Evolutionary conservation across 2,888 invertebrate species (phyloP), one percentile per base, ranked within the genome.

Genomic region (Pyralis farinalis): DNA sequence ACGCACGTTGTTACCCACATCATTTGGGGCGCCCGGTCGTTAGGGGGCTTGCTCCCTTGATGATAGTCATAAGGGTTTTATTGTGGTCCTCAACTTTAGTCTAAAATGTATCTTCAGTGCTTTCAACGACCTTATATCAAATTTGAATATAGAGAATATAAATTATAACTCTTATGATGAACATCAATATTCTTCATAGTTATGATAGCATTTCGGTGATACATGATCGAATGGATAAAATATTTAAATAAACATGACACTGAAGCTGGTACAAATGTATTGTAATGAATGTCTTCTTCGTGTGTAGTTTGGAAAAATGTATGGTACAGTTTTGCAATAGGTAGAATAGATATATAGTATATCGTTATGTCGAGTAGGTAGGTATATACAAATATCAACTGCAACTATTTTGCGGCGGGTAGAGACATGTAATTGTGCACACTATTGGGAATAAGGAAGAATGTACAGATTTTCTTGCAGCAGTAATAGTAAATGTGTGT

Each of bases 51-150:
- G 56, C 63, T 55, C 59, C 57, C 64, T 70, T 71, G 66, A 80
- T 76, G 70, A 65, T 59, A 44, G 63, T 61, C 59, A 63, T 76
- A 75, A 74, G 64, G 61, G 48, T 71, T 72, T 77, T 77, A 73
- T 69, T 71, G 63, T 63, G 53, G 51, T 62, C 62, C 67, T 66
- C 58, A 64, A 64, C 61, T 59, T 59, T 33, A 41, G 38, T 54
- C 47, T 54, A 54, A 61, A 63, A 60, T 57, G 42, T 54, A 47
- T 53, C 48, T 43, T 44, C 44, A 51, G 56, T 54, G 50, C 49
- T 51, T 48, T 42, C 49, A 48, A 52, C 49, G 50, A 38, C 27
- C 12, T 21, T 16, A 1, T 38, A 28, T 4, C 16, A 3, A 16
- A 3, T 4, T 16, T 16, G 16, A 16, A 16, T 16, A 4, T 16